Base-by-base conservation (phyloP, 2,888 invertebrate genomes). In the Acanthosepion esculentum region DNA sequence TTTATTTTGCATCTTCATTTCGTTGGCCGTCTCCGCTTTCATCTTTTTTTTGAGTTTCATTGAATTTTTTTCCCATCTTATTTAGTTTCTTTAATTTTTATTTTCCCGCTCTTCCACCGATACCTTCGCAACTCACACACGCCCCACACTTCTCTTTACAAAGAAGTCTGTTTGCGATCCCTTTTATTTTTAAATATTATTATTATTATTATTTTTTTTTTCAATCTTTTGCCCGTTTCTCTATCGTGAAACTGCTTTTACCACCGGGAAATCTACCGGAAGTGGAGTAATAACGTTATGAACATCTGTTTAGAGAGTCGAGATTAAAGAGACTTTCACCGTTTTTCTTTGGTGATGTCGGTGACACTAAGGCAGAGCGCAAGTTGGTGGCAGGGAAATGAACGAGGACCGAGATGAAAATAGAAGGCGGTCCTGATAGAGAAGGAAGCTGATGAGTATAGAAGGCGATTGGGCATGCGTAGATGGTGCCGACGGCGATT, bases 221-320 rank as follows among this genome's bases (percentile, higher is more conserved):
- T n/a, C n/a, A 78, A 78, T 78, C n/a, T 78, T n/a, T 78, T n/a
- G 78, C 78, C n/a, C 15, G 12, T 78, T 78, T n/a, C n/a, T 78
- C 78, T 78, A 78, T 78, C 78, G 78, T 78, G 15, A 78, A 78
- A 78, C 78, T 78, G n/a, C 78, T n/a, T 78, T 78, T 78, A 78
- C 78, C 78, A 78, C 78, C 78, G 78, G 78, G 78, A 78, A 78
- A 78, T 78, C 78, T 78, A 78, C 78, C 78, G 78, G 78, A 78
- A 78, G 78, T 78, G n/a, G 10, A 78, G 15, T 78, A 78, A n/a
- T 78, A 78, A 78, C n/a, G 78, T 15, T 78, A 78, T n/a, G 78
- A 78, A 78, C 78, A 78, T 78, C 78, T 78, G 78, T 78, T 78
- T 78, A n/a, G 15, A 78, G 78, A 78, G 78, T 78, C n/a, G n/a